Conservation (phyloP, 1,140 invertebrate genomes). For the Cotesia vestalis region DNA sequence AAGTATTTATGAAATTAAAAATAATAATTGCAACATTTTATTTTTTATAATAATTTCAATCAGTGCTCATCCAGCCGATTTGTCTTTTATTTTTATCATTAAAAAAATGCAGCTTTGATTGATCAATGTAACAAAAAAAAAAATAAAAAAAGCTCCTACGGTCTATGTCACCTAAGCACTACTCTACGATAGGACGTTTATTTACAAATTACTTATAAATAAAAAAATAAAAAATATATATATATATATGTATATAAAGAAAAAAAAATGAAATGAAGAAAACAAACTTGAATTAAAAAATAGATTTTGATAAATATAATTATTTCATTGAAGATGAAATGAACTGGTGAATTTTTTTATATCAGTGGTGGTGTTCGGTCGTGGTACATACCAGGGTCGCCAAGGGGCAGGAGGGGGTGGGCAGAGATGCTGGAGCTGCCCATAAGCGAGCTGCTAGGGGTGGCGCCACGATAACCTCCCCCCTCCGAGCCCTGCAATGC, state of each 20-base stretch:
- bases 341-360: conserved; percentile 41
- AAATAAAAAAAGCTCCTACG: conserved; percentile 49
- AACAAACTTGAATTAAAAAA: conserved; percentile 11
- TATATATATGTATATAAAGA: no score
- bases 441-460: conserved; percentile 71
- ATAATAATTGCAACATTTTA: conserved; percentile 23
- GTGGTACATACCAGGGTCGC: conserved; percentile 72
- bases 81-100: conserved; percentile 10
- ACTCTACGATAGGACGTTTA: conserved; percentile 55
- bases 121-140: conserved; percentile 45
- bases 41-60: conserved; percentile 15
- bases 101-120: conserved; percentile 44
- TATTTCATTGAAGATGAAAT: conserved; percentile 8
- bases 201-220: conserved; percentile 43
- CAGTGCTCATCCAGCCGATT: conserved; percentile 35
- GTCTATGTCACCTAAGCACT: conserved; percentile 43
- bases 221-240: conserved; percentile 28
- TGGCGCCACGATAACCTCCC: conserved; percentile 68
- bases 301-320: not conserved
- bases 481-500: conserved; percentile 67
- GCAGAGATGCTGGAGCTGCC: conserved; percentile 82
- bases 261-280: conserved; percentile 35
- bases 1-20: not conserved
- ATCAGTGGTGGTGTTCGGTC: conserved; percentile 61
- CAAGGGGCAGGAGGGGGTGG: conserved; percentile 83